Conservation (phyloP, 2,113 vertebrate species). For the Saccopteryx leptura region DNA sequence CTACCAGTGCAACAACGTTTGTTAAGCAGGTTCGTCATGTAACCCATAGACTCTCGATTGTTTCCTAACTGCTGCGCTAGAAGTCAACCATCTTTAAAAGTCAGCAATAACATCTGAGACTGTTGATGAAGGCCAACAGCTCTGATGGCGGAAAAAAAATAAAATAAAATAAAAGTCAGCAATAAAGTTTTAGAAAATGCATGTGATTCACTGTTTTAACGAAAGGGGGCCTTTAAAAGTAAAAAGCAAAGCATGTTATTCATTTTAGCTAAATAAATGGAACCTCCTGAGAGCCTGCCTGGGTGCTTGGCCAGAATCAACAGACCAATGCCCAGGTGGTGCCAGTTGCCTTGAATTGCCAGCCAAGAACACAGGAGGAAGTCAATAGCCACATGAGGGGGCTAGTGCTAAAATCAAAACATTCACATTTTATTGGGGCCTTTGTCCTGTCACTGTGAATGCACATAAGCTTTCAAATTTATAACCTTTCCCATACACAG, state of each 20-base stretch:
- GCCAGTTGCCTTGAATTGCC: neutral
- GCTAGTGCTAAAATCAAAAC: slow-evolving; percentile 31
- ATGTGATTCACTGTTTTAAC: slow-evolving; percentile 53
- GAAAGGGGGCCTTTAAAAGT: slow-evolving; percentile 35
- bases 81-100: slow-evolving; percentile 66
- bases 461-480: neutral
- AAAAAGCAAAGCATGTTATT: slow-evolving; percentile 40
- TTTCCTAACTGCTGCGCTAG: slow-evolving; percentile 50
- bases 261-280: slow-evolving; percentile 50
- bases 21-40: neutral
- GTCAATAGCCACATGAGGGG: neutral
- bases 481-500: neutral
- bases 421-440: neutral
- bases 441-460: neutral
- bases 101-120: neutral
- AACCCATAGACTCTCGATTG: neutral
- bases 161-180: neutral
- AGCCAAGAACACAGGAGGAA: neutral
- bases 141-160: no score
- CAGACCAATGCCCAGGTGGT: neutral
- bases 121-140: no score
- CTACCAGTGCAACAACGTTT: neutral
- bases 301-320: neutral
- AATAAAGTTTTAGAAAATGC: slow-evolving; percentile 60
- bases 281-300: neutral